Percentiles rank a stretch among this genome's conserved stretches.
Evolutionary conservation across 2,797 vertebrate genomes (phyloP).

Genomic region (Pseudochaenichthys georgianus): DNA sequence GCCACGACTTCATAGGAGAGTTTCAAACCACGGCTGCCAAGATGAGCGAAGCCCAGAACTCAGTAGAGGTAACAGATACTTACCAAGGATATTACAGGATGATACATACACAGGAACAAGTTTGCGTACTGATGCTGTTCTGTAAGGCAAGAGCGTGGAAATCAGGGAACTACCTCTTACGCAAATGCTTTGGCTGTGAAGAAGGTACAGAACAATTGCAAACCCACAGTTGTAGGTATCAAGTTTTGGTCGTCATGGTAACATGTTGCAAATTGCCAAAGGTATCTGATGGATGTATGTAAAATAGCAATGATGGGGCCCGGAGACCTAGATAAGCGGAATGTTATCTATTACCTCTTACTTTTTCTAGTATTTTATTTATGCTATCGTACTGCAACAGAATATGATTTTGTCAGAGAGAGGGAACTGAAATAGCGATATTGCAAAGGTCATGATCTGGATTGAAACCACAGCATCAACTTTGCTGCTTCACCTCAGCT

Average conservation of each 20-base stretch:
- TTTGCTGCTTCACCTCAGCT: not conserved
- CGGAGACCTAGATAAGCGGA: not conserved
- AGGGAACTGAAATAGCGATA: not conserved
- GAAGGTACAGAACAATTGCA: too few relatives aligned
- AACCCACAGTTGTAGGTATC: too few relatives aligned
- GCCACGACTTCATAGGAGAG: conserved; percentile 98
- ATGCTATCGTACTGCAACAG: too few relatives aligned
- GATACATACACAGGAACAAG: too few relatives aligned
- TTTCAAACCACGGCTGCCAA: conserved; percentile 91
- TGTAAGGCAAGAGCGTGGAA: too few relatives aligned
- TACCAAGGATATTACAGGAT: too few relatives aligned
- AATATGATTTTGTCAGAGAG: not conserved
- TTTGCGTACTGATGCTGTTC: too few relatives aligned
- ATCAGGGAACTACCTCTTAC: too few relatives aligned
- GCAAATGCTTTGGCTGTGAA: too few relatives aligned
- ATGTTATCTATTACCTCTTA: not conserved
- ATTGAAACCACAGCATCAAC: conserved; percentile 1
- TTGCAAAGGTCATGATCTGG: not conserved
- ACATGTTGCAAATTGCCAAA: not conserved
- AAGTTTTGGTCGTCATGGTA: too few relatives aligned
- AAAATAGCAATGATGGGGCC: not conserved
- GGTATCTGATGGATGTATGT: not conserved
- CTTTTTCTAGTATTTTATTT: too few relatives aligned
- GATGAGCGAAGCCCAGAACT: conserved; percentile 92
- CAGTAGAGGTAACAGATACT: conserved; percentile 83